Evolutionary conservation across 2,888 invertebrate genomes (phyloP).

Genomic region (Phymatocera aterrima): DNA sequence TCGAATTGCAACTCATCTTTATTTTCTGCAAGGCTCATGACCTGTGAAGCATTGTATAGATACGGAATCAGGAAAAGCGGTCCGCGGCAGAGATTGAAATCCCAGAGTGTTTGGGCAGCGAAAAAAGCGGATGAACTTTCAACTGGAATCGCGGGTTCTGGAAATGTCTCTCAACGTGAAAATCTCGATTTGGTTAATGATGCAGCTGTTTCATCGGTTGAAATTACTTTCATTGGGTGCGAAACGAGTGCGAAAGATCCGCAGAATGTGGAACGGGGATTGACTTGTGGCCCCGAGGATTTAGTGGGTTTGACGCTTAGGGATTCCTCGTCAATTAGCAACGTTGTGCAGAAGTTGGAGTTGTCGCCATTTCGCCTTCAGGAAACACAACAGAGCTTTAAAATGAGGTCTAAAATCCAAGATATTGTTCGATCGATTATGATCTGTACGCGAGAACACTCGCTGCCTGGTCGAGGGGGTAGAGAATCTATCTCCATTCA

Average conservation of each 20-base stretch:
- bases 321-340: slow-evolving; percentile 24
- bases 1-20: slow-evolving; percentile 45
- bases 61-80: background rate
- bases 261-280: background rate
- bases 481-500: slow-evolving; percentile 17
- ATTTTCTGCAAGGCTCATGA: slow-evolving; percentile 56
- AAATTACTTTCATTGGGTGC: slow-evolving; percentile 10
- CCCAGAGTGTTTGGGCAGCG: background rate
- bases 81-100: background rate
- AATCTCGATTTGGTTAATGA: background rate
- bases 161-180: background rate
- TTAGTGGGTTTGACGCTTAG: background rate
- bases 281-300: slow-evolving; percentile 12
- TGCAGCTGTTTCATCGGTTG: slow-evolving; percentile 15
- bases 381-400: slow-evolving; percentile 34
- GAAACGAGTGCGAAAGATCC: background rate
- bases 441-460: background rate
- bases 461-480: background rate
- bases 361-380: slow-evolving; percentile 30
- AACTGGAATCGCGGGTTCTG: background rate
- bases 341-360: slow-evolving; percentile 29
- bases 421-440: slow-evolving; percentile 28
- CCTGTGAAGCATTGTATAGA: slow-evolving; percentile 48
- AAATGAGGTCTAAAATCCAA: slow-evolving; percentile 23
- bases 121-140: background rate